These are phyloP conservation scores for Platerodrilus igneus DNA, from an alignment of 2,888 invertebrate species.

Conservation along the genomic window DNA sequence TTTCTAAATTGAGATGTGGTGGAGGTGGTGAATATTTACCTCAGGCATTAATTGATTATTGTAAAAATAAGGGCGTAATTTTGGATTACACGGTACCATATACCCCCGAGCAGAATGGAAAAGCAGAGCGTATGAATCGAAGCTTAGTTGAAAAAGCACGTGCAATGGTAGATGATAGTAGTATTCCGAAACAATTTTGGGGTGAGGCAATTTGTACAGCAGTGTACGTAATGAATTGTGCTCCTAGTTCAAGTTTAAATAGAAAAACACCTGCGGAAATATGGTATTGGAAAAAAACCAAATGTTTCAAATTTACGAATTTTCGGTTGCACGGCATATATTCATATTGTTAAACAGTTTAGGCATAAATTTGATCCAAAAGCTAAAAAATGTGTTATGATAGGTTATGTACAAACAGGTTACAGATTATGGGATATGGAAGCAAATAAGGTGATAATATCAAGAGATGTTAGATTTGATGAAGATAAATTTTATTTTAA, in stretches of 20 bases:
- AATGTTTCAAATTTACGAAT: conserved; percentile 6
- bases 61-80: conserved; percentile 13
- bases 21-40: conserved; percentile 13
- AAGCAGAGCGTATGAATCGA: conserved; percentile 14
- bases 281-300: conserved; percentile 13
- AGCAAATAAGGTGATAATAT: conserved; percentile 15
- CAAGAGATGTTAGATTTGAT: conserved; percentile 19
- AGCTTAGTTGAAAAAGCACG: conserved; percentile 13
- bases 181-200: conserved; percentile 16
- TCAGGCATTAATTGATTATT: conserved; percentile 8
- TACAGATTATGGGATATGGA: conserved; percentile 23
- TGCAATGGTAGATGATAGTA: conserved; percentile 13
- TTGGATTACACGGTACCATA: conserved; percentile 16
- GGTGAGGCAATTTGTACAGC: conserved; percentile 12
- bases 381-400: conserved; percentile 19
- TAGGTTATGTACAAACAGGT: conserved; percentile 19
- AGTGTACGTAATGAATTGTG: conserved; percentile 16
- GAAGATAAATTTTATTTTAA: conserved; percentile 10
- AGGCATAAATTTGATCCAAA: conserved; percentile 10
- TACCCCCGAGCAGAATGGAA: conserved; percentile 19
- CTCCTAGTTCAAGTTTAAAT: conserved; percentile 2
- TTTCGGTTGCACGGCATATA: conserved; percentile 15
- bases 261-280: conserved; percentile 16
- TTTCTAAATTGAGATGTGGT: conserved; percentile 10
- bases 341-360: conserved; percentile 15